Evolutionary conservation across 2,888 invertebrate genomes (phyloP), one percentile per base, ranked within the genome.

Genomic region (Ditula angustiorana): DNA sequence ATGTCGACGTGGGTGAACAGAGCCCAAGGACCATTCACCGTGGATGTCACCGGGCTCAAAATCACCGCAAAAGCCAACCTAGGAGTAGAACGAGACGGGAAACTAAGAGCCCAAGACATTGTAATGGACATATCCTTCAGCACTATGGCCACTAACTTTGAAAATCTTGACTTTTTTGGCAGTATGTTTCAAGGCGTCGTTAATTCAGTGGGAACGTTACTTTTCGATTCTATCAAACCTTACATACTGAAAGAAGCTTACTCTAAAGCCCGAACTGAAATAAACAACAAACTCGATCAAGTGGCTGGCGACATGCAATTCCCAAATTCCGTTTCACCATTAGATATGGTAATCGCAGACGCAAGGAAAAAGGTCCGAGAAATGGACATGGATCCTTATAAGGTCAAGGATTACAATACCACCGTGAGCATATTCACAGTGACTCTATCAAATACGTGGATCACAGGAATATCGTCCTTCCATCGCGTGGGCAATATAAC

Each of bases 381-480:
- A 11, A 93, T 94, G 86, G 93, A 95, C 1, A 95, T 95, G 75
- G 98, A 98, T 86, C 98, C 98, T 0, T 96, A 95, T 71, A 92
- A 93, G 78, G 81, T 98, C 7, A 94, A 95, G 2, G 95, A 96
- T 80, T 96, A 96, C 75, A 96, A 95, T 71, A 95, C 95, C 65
- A 95, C 95, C 0, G 94, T 94, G 44, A 96, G 96, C n/a, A 86
- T 96, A 35, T 95, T 97, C 71, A 95, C 95, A 2, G 90, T 97
- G 0, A 94, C 95, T 53, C 92, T 97, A 68, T 91, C 94, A 0
- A 95, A 97, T 70, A 97, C 97, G 0, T 96, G 96, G 95, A 80
- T 98, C n/a, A 95, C 94, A 35, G 98, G 98, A 0, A 83, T 96
- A 57, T 96, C 97, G 0, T 96, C 97, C 3, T 95, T 98, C 76